phyloP scores from a whole-genome alignment of 2,797 vertebrate genomes.

The Microctenopoma lineatum region DNA sequence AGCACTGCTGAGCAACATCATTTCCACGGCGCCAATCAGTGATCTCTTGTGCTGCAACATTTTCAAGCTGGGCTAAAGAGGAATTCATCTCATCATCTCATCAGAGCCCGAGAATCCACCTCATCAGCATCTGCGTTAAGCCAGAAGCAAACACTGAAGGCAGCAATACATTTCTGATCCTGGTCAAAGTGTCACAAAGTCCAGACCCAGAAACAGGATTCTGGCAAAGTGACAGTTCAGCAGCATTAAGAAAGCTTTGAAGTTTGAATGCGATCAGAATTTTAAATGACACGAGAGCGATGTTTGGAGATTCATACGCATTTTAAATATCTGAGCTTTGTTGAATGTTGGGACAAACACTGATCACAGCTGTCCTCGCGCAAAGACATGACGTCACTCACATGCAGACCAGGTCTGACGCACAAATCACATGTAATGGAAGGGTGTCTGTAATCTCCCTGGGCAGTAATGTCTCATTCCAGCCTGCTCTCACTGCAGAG shows the following conservation, averaged over 20 bases:
- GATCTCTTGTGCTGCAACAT: slow-evolving; percentile 36
- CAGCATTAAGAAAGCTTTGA: slow-evolving; percentile 21
- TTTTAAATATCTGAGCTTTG: neutral
- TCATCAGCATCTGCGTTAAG: slow-evolving; percentile 50
- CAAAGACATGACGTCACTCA: slow-evolving; percentile 61
- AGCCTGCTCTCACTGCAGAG: slow-evolving; percentile 24
- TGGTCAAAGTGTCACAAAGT: slow-evolving; percentile 28
- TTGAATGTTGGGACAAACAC: slow-evolving; percentile 5
- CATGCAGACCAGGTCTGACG: slow-evolving; percentile 47
- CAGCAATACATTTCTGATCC: slow-evolving; percentile 19
- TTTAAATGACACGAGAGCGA: neutral
- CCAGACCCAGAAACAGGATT: slow-evolving; percentile 20
- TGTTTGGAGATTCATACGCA: neutral
- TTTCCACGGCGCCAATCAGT: slow-evolving; percentile 41
- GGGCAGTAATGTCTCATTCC: slow-evolving; percentile 42
- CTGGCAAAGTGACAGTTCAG: slow-evolving; percentile 12
- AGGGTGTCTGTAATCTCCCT: slow-evolving; percentile 40
- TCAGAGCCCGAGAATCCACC: slow-evolving; percentile 42
- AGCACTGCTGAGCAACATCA: slow-evolving; percentile 45
- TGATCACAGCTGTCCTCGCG: slow-evolving; percentile 49
- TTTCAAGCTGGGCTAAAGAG: slow-evolving; percentile 32
- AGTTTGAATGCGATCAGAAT: slow-evolving; percentile 1
- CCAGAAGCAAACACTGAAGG: slow-evolving; percentile 38
- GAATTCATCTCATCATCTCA: slow-evolving; percentile 32
- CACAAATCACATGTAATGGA: slow-evolving; percentile 63